phyloP scores from a whole-genome alignment of 1,140 invertebrate species.

The Acromyrmex echinatior region DNA sequence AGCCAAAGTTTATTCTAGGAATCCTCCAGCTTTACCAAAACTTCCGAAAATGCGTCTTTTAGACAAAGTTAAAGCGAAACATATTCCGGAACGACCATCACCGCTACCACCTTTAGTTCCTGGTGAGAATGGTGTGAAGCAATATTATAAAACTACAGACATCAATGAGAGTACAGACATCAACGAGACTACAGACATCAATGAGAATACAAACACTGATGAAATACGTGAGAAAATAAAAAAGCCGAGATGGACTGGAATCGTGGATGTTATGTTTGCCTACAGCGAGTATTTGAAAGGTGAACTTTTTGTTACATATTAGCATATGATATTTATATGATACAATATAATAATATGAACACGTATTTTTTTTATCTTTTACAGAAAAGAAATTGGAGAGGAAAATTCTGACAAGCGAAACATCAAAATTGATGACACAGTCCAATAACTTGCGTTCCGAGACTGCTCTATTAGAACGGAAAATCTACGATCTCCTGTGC shows the following conservation, averaged over 20 bases:
- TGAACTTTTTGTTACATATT: slow-evolving; percentile 63
- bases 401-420: slow-evolving; percentile 80
- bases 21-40: slow-evolving; percentile 80
- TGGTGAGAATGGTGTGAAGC: slow-evolving; percentile 82
- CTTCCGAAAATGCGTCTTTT: slow-evolving; percentile 81
- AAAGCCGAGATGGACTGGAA: slow-evolving; percentile 82
- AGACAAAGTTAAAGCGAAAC: slow-evolving; percentile 80
- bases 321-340: background rate
- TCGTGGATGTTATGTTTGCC: slow-evolving; percentile 84
- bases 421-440: slow-evolving; percentile 79
- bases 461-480: slow-evolving; percentile 80
- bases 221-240: slow-evolving; percentile 68
- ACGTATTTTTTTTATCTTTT: slow-evolving; percentile 56
- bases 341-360: background rate
- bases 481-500: slow-evolving; percentile 80
- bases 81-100: slow-evolving; percentile 76
- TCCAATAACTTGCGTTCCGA: slow-evolving; percentile 81
- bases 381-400: slow-evolving; percentile 82
- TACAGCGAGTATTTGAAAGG: slow-evolving; percentile 85
- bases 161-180: slow-evolving; percentile 76
- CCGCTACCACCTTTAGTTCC: slow-evolving; percentile 81
- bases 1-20: slow-evolving; percentile 81
- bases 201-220: slow-evolving; percentile 66
- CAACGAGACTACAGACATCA: slow-evolving; percentile 69
- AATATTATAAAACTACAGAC: slow-evolving; percentile 79